Evolutionary conservation across 2,113 vertebrate species (phyloP), one percentile per base, ranked within the genome.

Genomic region (Erythrolamprus reginae): DNA sequence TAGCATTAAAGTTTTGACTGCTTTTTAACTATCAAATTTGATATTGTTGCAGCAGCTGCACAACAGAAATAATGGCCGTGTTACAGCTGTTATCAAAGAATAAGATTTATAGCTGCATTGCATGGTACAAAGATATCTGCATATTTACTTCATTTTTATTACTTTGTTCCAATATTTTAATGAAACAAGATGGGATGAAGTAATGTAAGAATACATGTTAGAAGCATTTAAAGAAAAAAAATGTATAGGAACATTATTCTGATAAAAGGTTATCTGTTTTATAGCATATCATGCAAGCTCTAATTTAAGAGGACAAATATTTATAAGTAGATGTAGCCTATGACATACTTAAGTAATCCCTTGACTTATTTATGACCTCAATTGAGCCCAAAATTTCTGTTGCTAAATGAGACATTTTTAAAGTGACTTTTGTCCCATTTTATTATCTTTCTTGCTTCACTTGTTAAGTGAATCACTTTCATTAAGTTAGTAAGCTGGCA

Each of bases 11-110:
- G 96, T 96, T 98, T 96, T 97, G 95, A 97, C 97, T 97, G 96
- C 95, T 96, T 97, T 97, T 97, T 97, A 97, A 96, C 97, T 96
- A 96, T 96, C 97, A 97, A 98, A 97, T 96, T 96, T 97, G 96
- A 97, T 97, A 96, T 96, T 96, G 96, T 96, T 97, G 96, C 97
- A 96, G 96, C 97, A 97, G 97, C 97, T 97, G 97, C 95, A 94
- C 93, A 95, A 90, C 96, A 96, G 94, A 95, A 96, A 96, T 97
- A 96, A 97, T 97, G 95, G 96, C 96, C 95, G 17, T 93, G 91
- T 95, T 96, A 95, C 96, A 97, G 97, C 96, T 98, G 97, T 96
- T 97, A 97, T 96, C 96, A 96, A 95, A 93, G 95, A 94, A 92
- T 89, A 94, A 96, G 96, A 97, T 97, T 97, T 97, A 98, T 95